Evolutionary conservation across 1,140 invertebrate genomes (phyloP), one percentile per base, ranked within the genome.

Genomic region (Akabosia matsudoensis): DNA sequence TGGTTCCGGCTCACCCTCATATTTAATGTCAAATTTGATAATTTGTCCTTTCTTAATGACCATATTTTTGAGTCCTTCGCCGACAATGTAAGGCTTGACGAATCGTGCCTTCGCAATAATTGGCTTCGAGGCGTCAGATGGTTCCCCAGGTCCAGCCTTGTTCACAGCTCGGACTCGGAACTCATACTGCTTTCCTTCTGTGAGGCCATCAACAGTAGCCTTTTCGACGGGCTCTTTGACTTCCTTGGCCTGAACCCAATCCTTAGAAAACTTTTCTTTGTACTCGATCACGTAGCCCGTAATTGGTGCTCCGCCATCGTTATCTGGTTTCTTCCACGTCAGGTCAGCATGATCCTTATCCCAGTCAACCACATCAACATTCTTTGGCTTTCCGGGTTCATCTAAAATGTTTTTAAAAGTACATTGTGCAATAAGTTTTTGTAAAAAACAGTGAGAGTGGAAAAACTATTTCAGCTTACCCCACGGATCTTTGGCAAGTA

Each of bases 401-500:
- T 97, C 93, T 93, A 79, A 30, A 86, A 28, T 33, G 54, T 13
- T 45, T 74, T 79, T 79, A 31, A 33, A 71, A 31, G 37, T 45
- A 13, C 18, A 10, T 45, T 45, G 37, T 7, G 37, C 26, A 61
- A n/a, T 61, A 10, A n/a, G 10, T n/a, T 14, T 61, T 14, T 61
- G 16, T 61, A 61, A 61, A n/a, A n/a, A 51, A 51, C 45, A 51
- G n/a, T n/a, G 45, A 51, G n/a, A 51, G 10, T 51, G 45, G n/a
- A 51, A 13, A n/a, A n/a, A n/a, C n/a, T 24, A 34, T 45, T 18
- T 22, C 28, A 76, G 83, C 86, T 87, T 87, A 96, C 93, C 95
- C 94, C 95, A 99, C 80, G 97, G 97, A 91, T 99, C 96, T 86
- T 98, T 98, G 45, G 97, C 96, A 61, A 97, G 85, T 31, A 97